These are phyloP conservation scores for Caenorhabditis inopinata DNA, from an alignment of 1,140 invertebrate species.

Conservation along the genomic window DNA sequence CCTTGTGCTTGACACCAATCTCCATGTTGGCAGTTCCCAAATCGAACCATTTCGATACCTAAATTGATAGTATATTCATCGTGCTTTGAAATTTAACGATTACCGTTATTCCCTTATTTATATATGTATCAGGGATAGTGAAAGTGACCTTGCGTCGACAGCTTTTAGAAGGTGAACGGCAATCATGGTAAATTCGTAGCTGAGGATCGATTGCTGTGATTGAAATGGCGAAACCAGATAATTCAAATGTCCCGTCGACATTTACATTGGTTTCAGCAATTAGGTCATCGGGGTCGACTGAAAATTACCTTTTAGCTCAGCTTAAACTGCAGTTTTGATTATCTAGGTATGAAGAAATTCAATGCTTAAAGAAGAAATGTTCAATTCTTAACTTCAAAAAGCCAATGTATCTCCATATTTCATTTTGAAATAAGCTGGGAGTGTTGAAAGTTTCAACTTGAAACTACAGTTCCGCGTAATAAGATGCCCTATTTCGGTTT, in stretches of 20 bases:
- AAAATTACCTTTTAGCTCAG: background rate
- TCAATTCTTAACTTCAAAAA: too few species aligned
- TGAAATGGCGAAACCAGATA: background rate
- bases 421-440: too few species aligned
- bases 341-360: too few species aligned
- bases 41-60: background rate
- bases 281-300: slow-evolving; percentile 1
- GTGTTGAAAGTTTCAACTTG: too few species aligned
- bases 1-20: slow-evolving; percentile 16
- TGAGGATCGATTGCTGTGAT: slow-evolving; percentile 9
- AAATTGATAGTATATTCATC: background rate
- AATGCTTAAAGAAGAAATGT: too few species aligned
- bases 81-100: background rate
- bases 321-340: too few species aligned
- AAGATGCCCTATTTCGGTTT: too few species aligned
- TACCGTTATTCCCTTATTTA: background rate
- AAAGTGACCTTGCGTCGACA: background rate
- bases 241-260: background rate
- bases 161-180: background rate
- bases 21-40: background rate
- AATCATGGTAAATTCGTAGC: background rate
- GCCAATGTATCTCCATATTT: too few species aligned
- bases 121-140: background rate
- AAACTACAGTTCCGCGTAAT: too few species aligned
- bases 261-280: background rate